Base-by-base conservation (phyloP, 2,113 vertebrate genomes). In the Motacilla alba region DNA sequence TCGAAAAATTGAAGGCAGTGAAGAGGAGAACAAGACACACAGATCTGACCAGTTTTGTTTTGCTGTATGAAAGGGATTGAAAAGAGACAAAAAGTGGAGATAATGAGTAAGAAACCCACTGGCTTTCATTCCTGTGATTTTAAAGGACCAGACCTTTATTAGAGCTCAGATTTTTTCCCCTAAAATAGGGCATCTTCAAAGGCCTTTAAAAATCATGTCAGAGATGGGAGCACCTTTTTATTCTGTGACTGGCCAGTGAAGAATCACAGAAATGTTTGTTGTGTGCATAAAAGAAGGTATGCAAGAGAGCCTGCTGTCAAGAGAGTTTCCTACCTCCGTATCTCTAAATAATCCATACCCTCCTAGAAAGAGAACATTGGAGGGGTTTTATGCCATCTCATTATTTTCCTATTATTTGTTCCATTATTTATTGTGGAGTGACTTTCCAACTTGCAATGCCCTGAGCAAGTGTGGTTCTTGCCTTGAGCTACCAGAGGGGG, bases 401-500 rank as follows among this genome's bases (percentile, higher is more conserved):
- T 31, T 96, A 92, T 95, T 95, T 93, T 83, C 89, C 79, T 90
- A 22, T 75, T 44, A 81, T 52, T 93, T 94, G 23, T 79, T 96
- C 80, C 73, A 75, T 94, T 96, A 89, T 96, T 95, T 97, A 93
- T 93, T 94, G 85, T 90, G 86, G 83, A 70, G 68, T 82, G 76
- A 58, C 76, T 96, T 96, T 93, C 83, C 83, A 84, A 87, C 91
- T 95, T 90, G 62, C 92, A 90, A 68, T 94, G 90, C 86, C 86
- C 80, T 89, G 58, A 93, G 83, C 90, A 78, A 97, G 80, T 2
- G 16, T 86, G 68, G 88, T 87, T 91, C 80, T 90, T 0, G 90
- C 92, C 90, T 96, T 94, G 80, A 94, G 94, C 93, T 95, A 96
- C 83, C 66, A 95, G 92, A 96, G 90, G 76, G 92, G 90, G 69